Evolutionary conservation across 2,888 invertebrate species (phyloP).

Genomic region (Steinernema carpocapsae): DNA sequence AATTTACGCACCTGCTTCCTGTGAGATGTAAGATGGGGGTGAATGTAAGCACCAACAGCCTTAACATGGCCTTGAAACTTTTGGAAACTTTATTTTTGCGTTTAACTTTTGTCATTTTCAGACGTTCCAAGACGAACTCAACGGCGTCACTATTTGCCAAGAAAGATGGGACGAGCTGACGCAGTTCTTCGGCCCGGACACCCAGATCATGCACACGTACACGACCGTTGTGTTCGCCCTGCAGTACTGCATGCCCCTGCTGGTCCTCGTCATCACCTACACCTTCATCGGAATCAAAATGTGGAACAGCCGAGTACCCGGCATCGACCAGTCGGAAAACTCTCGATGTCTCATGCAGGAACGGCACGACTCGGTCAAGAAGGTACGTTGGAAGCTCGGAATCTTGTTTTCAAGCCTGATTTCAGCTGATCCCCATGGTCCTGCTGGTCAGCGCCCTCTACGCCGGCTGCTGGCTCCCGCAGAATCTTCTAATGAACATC

Average conservation of each 20-base stretch:
- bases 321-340: conserved; percentile 48
- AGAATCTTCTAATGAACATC: conserved; percentile 67
- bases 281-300: conserved; percentile 66
- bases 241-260: conserved; percentile 67
- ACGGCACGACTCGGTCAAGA: conserved; percentile 66
- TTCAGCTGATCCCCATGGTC: conserved; percentile 68
- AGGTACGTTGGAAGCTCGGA: too few species aligned
- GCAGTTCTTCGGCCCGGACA: conserved; percentile 44
- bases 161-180: conserved; percentile 59
- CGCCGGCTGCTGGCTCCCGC: conserved; percentile 67
- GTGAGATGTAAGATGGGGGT: too few species aligned
- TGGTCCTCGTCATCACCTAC: conserved; percentile 67
- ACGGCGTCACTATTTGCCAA: conserved; percentile 48
- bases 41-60: too few species aligned
- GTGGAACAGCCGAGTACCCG: conserved; percentile 67
- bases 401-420: too few species aligned
- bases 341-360: conserved; percentile 56
- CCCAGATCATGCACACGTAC: conserved; percentile 54
- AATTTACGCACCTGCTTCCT: too few species aligned
- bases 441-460: conserved; percentile 65
- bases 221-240: conserved; percentile 59
- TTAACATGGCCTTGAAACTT: too few species aligned
- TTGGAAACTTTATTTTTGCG: too few species aligned
- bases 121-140: background rate
- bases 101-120: too few species aligned